These are phyloP conservation scores for Polymixis lichenea DNA, from an alignment of 2,888 invertebrate genomes.

Conservation along the genomic window DNA sequence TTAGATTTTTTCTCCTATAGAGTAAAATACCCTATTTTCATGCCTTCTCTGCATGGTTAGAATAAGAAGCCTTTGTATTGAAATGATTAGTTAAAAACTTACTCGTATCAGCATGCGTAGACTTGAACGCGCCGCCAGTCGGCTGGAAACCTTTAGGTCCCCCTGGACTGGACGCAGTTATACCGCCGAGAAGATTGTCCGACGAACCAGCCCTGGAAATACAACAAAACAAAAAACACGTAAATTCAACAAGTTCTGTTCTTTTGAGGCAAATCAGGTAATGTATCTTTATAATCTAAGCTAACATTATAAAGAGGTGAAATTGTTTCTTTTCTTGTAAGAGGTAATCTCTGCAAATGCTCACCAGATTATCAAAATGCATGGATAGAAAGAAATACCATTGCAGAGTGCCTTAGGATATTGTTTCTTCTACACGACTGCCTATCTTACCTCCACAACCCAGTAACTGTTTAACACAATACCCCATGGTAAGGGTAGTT, in stretches of 20 bases:
- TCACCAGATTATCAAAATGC: no score
- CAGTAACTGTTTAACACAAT: no score
- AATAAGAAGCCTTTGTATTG: not conserved
- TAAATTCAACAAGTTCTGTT: not conserved
- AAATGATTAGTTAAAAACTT: constrained; percentile 26
- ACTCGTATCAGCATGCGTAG: constrained; percentile 92
- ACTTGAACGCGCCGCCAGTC: constrained; percentile 97
- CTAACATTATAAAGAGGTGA: not conserved
- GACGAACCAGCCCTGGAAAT: constrained; percentile 85
- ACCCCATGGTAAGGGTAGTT: no score
- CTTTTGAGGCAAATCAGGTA: not conserved
- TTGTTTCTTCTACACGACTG: no score
- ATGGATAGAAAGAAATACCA: no score
- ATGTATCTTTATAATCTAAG: not conserved
- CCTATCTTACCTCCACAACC: no score
- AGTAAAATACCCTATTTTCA: no score
- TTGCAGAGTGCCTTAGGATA: no score
- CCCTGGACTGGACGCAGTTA: constrained; percentile 93
- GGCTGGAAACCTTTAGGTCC: constrained; percentile 97
- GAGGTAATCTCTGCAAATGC: not conserved
- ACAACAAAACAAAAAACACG: not conserved
- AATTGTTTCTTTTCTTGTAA: not conserved
- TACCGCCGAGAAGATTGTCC: constrained; percentile 86
- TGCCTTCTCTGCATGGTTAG: not conserved
- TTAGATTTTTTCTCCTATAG: no score